Evolutionary conservation across 1,140 invertebrate species (phyloP).

Genomic region (Leptinotarsa texana): DNA sequence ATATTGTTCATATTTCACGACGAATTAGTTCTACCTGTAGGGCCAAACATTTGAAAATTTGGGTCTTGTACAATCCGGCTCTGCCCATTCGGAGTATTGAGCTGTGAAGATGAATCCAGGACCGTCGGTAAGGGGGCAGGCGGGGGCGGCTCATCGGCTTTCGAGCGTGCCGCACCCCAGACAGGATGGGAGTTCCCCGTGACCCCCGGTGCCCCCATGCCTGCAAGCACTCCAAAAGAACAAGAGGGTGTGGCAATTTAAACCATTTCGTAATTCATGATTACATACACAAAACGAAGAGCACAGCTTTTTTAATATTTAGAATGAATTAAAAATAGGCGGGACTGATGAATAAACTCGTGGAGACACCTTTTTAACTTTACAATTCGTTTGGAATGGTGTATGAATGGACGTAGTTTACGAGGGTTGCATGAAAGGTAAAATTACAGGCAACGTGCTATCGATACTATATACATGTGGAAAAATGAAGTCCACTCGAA

Average conservation of each 20-base stretch:
- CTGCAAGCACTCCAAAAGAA: conserved; percentile 37
- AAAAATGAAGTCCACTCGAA: too few relatives aligned
- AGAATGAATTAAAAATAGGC: conserved; percentile 34
- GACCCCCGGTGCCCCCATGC: conserved; percentile 38
- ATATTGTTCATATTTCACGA: too few relatives aligned
- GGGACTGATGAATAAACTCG: conserved; percentile 29
- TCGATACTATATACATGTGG: too few relatives aligned
- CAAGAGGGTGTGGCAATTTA: conserved; percentile 41
- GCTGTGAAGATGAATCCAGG: conserved; percentile 43
- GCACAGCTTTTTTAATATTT: conserved; percentile 27
- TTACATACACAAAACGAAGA: conserved; percentile 37
- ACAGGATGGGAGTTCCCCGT: conserved; percentile 50
- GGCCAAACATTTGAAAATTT: too few relatives aligned
- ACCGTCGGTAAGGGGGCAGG: conserved; percentile 24
- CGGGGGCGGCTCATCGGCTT: conserved; percentile 7
- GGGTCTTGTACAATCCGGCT: background rate
- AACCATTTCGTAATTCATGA: conserved; percentile 46
- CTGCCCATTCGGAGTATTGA: conserved; percentile 35
- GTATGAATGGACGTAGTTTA: background rate
- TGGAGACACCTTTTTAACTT: conserved; percentile 10
- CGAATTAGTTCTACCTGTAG: too few relatives aligned
- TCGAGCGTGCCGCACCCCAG: conserved; percentile 45
- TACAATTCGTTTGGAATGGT: background rate
- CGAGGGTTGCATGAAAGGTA: background rate
- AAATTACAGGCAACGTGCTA: background rate